phyloP scores from a whole-genome alignment of 2,113 vertebrate genomes.

The Chaetura pelagica region DNA sequence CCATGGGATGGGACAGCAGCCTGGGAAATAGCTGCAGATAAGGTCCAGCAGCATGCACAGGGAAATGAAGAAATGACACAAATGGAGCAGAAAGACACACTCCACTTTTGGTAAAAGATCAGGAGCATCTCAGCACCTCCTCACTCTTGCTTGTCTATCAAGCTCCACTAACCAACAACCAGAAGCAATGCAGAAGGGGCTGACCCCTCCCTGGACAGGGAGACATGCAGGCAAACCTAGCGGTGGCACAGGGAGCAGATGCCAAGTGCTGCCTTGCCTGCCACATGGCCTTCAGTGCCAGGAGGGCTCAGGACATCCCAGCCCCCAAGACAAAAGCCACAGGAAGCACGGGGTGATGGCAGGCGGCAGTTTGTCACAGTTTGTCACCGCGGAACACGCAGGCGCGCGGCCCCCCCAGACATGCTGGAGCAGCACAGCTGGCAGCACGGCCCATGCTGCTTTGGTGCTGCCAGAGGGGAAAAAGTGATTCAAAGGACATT shows the following conservation, averaged over 20 bases:
- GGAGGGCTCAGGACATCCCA: not conserved
- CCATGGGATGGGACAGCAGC: rapidly evolving
- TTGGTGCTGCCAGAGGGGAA: rapidly evolving
- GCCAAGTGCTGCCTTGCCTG: not conserved
- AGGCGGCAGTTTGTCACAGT: rapidly evolving
- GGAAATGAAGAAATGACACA: not conserved
- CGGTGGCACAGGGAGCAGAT: not conserved
- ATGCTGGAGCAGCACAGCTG: rapidly evolving
- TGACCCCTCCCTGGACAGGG: not conserved
- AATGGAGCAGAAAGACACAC: not conserved
- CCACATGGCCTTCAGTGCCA: rapidly evolving
- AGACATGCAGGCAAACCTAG: not conserved
- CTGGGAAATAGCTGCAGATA: not conserved
- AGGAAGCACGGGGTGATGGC: rapidly evolving
- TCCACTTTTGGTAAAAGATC: not conserved
- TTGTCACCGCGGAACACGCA: not conserved
- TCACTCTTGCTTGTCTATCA: rapidly evolving
- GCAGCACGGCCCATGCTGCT: not conserved
- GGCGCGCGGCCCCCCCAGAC: not conserved
- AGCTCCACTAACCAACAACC: not conserved
- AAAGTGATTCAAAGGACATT: not conserved
- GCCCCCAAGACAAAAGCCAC: not conserved
- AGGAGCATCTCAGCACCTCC: not conserved
- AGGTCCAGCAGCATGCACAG: not conserved
- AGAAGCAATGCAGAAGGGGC: rapidly evolving